A percentile compares a stretch with the other conserved stretches of the same genome.
phyloP scores from a whole-genome alignment of 2,888 invertebrate species.

The Fissipunctia ypsillon region DNA sequence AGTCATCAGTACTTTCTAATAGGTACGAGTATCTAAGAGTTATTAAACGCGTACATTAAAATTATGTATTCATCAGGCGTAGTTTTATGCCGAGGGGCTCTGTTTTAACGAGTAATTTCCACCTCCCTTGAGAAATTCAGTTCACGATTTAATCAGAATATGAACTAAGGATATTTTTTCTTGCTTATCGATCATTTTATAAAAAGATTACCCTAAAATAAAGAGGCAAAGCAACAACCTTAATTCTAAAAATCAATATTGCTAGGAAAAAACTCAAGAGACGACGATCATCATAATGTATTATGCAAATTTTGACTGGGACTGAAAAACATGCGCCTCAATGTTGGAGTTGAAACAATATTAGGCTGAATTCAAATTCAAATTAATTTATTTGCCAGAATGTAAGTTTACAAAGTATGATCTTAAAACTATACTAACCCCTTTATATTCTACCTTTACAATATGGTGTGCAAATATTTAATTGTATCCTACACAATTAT shows the following conservation, averaged over 20 bases:
- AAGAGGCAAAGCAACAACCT: constrained; percentile 46
- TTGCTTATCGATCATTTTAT: constrained; percentile 59
- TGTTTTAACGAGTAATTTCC: constrained; percentile 75
- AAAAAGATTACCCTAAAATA: constrained; percentile 60
- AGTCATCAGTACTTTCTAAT: constrained; percentile 53
- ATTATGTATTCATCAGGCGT: constrained; percentile 79
- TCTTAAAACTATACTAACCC: too few relatives aligned
- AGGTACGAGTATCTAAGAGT: constrained; percentile 51
- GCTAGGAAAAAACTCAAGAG: constrained; percentile 58
- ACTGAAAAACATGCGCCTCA: constrained; percentile 64
- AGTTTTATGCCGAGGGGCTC: constrained; percentile 67
- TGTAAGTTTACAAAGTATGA: too few relatives aligned
- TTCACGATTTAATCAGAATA: constrained; percentile 63
- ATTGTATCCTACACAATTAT: too few relatives aligned
- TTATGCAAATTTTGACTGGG: constrained; percentile 69
- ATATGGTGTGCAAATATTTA: too few relatives aligned
- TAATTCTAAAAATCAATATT: constrained; percentile 68
- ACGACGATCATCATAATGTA: constrained; percentile 69
- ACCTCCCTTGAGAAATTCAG: constrained; percentile 69
- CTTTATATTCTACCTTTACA: too few relatives aligned
- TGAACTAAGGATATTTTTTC: constrained; percentile 56
- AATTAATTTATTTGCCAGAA: too few relatives aligned
- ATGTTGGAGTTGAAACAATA: constrained; percentile 10
- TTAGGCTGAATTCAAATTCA: too few relatives aligned
- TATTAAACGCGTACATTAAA: constrained; percentile 69